Evolutionary conservation across 2,888 invertebrate species (phyloP).

Genomic region (Drepanosiphum platanoidis): DNA sequence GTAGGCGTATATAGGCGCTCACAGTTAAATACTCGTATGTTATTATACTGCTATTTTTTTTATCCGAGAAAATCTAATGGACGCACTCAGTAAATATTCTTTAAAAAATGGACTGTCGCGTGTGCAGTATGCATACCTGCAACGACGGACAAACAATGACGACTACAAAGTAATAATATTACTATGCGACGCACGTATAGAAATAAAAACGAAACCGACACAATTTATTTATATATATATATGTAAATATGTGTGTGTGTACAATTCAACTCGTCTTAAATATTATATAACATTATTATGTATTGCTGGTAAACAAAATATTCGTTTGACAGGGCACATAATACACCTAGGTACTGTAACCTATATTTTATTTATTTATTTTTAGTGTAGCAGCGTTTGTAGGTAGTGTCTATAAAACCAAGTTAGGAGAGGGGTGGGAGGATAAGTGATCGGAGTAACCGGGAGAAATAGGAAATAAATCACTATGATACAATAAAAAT

Average conservation of each 20-base stretch:
- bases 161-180: neutral
- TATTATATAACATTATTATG: neutral
- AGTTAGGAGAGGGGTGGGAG: neutral
- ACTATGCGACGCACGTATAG: neutral
- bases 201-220: neutral
- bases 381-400: neutral
- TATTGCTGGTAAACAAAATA: neutral
- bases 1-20: too few species aligned
- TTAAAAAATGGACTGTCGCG: too few species aligned
- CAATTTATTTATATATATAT: too few species aligned
- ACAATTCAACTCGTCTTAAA: neutral
- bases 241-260: neutral
- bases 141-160: neutral
- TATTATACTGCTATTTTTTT: too few species aligned
- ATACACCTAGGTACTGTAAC: neutral
- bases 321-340: neutral
- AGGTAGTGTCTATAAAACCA: neutral
- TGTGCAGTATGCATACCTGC: neutral
- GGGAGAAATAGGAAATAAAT: neutral
- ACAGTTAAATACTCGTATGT: too few species aligned
- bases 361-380: neutral
- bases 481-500: neutral
- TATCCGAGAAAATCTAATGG: too few species aligned
- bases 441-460: neutral
- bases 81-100: too few species aligned